A percentile compares a stretch with the other conserved stretches of the same genome.
Conservation (phyloP, 2,888 invertebrate genomes). For the Caenorhabditis virilis region DNA sequence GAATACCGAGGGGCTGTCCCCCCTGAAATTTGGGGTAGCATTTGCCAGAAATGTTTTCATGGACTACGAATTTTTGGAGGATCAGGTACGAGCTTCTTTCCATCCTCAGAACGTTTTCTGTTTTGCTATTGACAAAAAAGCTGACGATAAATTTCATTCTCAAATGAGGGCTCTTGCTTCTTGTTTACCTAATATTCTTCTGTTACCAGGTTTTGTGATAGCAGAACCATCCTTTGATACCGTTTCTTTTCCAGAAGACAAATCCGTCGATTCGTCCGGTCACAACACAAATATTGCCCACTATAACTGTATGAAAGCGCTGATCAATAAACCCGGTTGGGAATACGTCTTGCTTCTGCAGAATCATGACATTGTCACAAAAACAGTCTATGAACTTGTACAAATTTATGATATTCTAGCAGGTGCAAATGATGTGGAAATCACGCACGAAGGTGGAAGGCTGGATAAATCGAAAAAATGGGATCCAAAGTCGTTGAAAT, state of each 20-base stretch:
- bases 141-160: constrained; percentile 23
- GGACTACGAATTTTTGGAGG: constrained; percentile 46
- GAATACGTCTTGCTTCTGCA: constrained; percentile 42
- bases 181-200: constrained; percentile 27
- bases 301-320: constrained; percentile 40
- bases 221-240: too few species aligned
- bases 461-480: constrained; percentile 20
- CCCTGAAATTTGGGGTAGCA: constrained; percentile 21
- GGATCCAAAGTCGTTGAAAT: constrained; percentile 33
- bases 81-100: constrained; percentile 34
- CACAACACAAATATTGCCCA: constrained; percentile 42
- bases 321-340: constrained; percentile 44
- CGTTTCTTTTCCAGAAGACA: constrained; percentile 35
- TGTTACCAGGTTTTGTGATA: too few species aligned
- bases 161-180: constrained; percentile 26
- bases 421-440: constrained; percentile 45
- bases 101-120: constrained; percentile 48
- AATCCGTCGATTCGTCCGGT: constrained; percentile 35
- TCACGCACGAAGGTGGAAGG: constrained; percentile 35
- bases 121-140: constrained; percentile 41
- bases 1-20: not conserved
- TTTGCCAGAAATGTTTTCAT: constrained; percentile 44
- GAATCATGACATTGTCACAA: constrained; percentile 44
- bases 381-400: constrained; percentile 37
- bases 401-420: constrained; percentile 32